Percentiles rank a stretch among this genome's conserved stretches.
Evolutionary conservation across 2,113 vertebrate species (phyloP).

Genomic region (Cryptomyrus ogoouensis): DNA sequence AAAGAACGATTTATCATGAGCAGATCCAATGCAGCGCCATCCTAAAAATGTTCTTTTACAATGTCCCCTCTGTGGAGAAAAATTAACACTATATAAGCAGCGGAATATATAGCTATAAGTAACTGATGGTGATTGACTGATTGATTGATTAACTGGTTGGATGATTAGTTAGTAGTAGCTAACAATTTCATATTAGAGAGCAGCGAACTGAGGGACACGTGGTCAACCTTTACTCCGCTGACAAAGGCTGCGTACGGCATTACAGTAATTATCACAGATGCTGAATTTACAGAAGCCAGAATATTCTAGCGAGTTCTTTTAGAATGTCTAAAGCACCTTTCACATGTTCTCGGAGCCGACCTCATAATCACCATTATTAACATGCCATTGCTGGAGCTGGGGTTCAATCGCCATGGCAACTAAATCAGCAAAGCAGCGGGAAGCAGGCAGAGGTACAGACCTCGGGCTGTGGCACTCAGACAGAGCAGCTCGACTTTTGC

Average conservation of each 20-base stretch:
- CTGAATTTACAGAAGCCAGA: conserved; percentile 1
- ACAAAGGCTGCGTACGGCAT: background rate
- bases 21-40: background rate
- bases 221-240: background rate
- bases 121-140: background rate
- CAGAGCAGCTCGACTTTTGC: background rate
- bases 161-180: background rate
- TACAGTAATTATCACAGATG: conserved; percentile 19
- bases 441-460: conserved; percentile 46
- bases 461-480: conserved; percentile 33
- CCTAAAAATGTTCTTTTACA: background rate
- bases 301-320: background rate
- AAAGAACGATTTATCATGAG: conserved; percentile 7
- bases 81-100: background rate
- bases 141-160: background rate
- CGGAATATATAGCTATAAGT: background rate
- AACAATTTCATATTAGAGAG: background rate
- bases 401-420: conserved; percentile 60
- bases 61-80: background rate
- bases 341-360: conserved; percentile 48
- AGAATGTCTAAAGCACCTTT: conserved; percentile 29
- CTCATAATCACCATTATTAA: conserved; percentile 63
- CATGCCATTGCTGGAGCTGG: conserved; percentile 60
- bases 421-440: conserved; percentile 49
- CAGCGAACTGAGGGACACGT: background rate